A percentile compares a stretch with the other conserved stretches of the same genome.
These are phyloP conservation scores for Cromileptes altivelis DNA, from an alignment of 2,113 vertebrate species.

Conservation along the genomic window DNA sequence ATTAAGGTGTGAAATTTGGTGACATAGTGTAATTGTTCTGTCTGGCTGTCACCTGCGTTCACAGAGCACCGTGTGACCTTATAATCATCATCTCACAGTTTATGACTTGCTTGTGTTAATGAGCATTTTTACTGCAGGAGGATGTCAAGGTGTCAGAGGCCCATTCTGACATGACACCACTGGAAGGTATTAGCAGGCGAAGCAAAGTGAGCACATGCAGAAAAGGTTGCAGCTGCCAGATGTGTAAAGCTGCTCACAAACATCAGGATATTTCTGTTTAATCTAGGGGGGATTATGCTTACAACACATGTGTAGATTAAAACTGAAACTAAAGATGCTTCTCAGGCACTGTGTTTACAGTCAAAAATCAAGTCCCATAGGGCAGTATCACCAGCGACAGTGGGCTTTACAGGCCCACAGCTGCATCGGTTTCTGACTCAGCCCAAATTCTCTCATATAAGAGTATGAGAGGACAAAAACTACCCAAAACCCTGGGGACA, in stretches of 20 bases:
- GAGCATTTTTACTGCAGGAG: constrained; percentile 34
- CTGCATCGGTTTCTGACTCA: constrained; percentile 14
- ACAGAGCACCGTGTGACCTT: constrained; percentile 1
- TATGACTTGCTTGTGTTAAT: not conserved
- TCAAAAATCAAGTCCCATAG: not conserved
- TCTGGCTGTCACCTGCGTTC: constrained; percentile 12
- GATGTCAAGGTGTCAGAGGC: constrained; percentile 26
- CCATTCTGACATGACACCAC: constrained; percentile 10
- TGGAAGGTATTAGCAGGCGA: constrained; percentile 1
- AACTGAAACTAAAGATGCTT: constrained; percentile 41
- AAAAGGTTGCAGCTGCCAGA: constrained; percentile 59
- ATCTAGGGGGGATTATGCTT: constrained; percentile 69
- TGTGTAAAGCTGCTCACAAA: constrained; percentile 65
- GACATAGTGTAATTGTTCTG: not conserved
- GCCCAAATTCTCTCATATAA: not conserved
- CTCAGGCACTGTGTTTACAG: constrained; percentile 17
- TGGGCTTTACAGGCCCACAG: not conserved
- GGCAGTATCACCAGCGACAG: not conserved
- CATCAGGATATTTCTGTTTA: constrained; percentile 50
- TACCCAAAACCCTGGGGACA: no score
- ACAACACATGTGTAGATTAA: constrained; percentile 64
- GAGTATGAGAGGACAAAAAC: not conserved
- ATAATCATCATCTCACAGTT: not conserved
- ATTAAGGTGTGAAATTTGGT: not conserved
- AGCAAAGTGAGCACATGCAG: constrained; percentile 55